phyloP scores from a whole-genome alignment of 1,140 invertebrate genomes.

The Orchestia grillus region DNA sequence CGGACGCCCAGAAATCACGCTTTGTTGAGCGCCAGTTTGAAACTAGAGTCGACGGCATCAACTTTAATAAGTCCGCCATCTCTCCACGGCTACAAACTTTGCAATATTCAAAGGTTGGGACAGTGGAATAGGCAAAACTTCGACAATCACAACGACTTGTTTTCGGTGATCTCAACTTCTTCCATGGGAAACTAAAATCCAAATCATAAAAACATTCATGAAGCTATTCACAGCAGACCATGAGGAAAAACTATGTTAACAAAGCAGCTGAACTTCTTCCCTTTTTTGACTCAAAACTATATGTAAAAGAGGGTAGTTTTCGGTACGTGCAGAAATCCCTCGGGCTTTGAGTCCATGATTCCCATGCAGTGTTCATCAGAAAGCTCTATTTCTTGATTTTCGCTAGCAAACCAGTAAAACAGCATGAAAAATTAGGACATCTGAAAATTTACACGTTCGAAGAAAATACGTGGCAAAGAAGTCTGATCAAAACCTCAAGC shows the following conservation, averaged over 20 bases:
- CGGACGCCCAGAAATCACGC: neutral
- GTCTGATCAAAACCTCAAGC: neutral
- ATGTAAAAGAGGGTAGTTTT: neutral
- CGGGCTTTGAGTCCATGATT: neutral
- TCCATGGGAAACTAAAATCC: neutral
- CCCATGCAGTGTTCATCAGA: neutral
- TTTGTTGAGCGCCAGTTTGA: neutral
- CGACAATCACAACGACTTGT: conserved; percentile 34
- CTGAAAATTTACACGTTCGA: neutral
- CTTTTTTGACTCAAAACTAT: neutral
- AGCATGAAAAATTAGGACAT: neutral
- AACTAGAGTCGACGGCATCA: neutral
- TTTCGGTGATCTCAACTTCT: conserved; percentile 14
- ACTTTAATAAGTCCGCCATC: conserved; percentile 17
- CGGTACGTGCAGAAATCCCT: neutral
- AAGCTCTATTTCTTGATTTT: neutral
- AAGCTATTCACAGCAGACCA: neutral
- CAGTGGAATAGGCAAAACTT: neutral
- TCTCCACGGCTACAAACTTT: neutral
- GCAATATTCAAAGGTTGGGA: neutral
- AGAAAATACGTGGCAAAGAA: neutral
- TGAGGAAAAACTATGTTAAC: neutral
- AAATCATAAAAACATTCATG: neutral
- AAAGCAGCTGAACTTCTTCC: neutral
- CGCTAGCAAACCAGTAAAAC: neutral